Conservation (phyloP, 2,797 vertebrate species). For the Hippocampus kuda region DNA sequence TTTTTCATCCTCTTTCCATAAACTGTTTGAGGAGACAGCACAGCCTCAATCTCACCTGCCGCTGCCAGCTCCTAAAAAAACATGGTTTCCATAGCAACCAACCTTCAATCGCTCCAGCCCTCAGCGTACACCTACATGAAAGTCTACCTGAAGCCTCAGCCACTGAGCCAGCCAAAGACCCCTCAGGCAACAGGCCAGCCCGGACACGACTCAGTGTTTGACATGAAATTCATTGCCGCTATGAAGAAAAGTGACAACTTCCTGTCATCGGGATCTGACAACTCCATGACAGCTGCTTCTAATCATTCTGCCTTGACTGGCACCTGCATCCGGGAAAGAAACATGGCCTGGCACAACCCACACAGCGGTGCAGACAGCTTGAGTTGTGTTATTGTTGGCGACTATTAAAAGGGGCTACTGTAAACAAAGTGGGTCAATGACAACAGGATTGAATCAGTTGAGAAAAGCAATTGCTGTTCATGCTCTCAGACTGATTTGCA, state of each 20-base stretch:
- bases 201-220: slow-evolving; percentile 13
- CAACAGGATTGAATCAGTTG: slow-evolving; percentile 8
- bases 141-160: slow-evolving; percentile 26
- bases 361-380: neutral
- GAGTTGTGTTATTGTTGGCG: neutral
- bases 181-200: slow-evolving; percentile 7
- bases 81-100: slow-evolving; percentile 54
- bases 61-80: slow-evolving; percentile 37
- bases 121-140: slow-evolving; percentile 24
- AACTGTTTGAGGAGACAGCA: slow-evolving; percentile 43
- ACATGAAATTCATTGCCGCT: slow-evolving; percentile 29
- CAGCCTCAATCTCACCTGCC: slow-evolving; percentile 51
- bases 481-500: slow-evolving; percentile 23
- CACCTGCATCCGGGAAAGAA: neutral
- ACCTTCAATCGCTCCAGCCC: slow-evolving; percentile 21
- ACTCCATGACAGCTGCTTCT: slow-evolving; percentile 6
- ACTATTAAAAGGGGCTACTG: neutral
- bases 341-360: neutral
- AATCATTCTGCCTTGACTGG: slow-evolving; percentile 5
- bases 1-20: slow-evolving; percentile 31
- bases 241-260: slow-evolving; percentile 16
- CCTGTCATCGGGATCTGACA: slow-evolving; percentile 14
- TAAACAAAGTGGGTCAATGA: neutral
- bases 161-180: slow-evolving; percentile 9
- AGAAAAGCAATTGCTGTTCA: slow-evolving; percentile 27